Conservation (phyloP, 2,797 vertebrate species). For the Triplophysa bombifrons region DNA sequence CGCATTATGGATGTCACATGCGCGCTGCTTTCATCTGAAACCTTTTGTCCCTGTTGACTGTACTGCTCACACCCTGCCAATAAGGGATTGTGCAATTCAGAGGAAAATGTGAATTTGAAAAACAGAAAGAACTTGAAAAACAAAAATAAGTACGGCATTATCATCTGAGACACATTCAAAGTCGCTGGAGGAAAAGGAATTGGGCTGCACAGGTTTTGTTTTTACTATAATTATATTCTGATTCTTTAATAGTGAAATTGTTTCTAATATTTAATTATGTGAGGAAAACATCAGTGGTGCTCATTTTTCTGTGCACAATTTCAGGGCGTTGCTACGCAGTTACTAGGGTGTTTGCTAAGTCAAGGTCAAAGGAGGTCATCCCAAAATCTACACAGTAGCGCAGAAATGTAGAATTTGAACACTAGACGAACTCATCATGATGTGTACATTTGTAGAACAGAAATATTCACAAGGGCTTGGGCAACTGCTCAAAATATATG, state of each 20-base stretch:
- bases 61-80: conserved; percentile 3
- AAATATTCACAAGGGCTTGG: neutral
- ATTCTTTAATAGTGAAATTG: conserved; percentile 7
- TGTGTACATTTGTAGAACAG: neutral
- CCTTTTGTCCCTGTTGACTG: conserved; percentile 8
- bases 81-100: conserved; percentile 27
- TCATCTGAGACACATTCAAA: neutral
- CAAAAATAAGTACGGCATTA: neutral
- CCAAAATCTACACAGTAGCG: neutral
- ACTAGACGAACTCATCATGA: too few species aligned
- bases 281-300: neutral
- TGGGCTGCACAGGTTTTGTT: conserved; percentile 2
- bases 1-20: conserved; percentile 26
- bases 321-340: too few species aligned
- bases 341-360: too few species aligned
- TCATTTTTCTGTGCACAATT: neutral
- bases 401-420: neutral
- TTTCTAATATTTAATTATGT: neutral
- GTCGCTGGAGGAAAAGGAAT: neutral
- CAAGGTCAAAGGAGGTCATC: too few species aligned
- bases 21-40: neutral
- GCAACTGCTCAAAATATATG: neutral
- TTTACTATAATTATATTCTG: neutral
- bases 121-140: neutral
- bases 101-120: conserved; percentile 3